Evolutionary conservation across 2,888 invertebrate genomes (phyloP).

Genomic region (Zhuqinia jingwanae): DNA sequence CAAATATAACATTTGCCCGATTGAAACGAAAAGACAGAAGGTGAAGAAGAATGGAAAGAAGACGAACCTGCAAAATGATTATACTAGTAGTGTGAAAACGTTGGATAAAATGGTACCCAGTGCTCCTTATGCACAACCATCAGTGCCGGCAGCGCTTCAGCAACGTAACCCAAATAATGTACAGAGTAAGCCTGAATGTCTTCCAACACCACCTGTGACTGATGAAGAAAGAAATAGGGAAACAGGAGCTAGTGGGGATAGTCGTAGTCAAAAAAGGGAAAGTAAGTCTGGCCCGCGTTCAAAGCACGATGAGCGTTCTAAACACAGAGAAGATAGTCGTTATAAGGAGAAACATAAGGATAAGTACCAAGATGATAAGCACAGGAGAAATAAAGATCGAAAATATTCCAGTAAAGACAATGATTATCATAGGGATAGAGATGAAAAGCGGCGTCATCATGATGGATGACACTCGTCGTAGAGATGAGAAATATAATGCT

Average conservation of each 20-base stretch:
- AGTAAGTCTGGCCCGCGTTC: neutral
- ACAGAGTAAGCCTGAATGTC: slow-evolving; percentile 45
- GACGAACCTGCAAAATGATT: neutral
- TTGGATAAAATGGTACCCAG: neutral
- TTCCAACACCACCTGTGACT: slow-evolving; percentile 23
- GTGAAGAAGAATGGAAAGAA: slow-evolving; percentile 17
- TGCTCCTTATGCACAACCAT: neutral
- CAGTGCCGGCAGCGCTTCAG: neutral
- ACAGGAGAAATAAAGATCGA: neutral
- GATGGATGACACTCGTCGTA: too few species aligned
- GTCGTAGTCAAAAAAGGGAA: neutral
- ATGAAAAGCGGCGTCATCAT: slow-evolving; percentile 4
- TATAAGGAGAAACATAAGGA: neutral
- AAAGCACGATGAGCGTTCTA: neutral
- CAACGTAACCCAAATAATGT: neutral
- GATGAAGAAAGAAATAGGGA: slow-evolving; percentile 20
- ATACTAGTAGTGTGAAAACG: slow-evolving; percentile 14
- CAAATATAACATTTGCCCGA: neutral
- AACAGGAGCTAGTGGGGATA: neutral
- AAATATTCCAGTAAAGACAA: neutral
- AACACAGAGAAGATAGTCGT: neutral
- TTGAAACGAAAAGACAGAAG: slow-evolving; percentile 36
- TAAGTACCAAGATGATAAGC: neutral
- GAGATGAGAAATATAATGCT: neutral
- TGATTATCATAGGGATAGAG: neutral